These are phyloP conservation scores for Falco peregrinus DNA, from an alignment of 2,797 vertebrate species.

Conservation along the genomic window DNA sequence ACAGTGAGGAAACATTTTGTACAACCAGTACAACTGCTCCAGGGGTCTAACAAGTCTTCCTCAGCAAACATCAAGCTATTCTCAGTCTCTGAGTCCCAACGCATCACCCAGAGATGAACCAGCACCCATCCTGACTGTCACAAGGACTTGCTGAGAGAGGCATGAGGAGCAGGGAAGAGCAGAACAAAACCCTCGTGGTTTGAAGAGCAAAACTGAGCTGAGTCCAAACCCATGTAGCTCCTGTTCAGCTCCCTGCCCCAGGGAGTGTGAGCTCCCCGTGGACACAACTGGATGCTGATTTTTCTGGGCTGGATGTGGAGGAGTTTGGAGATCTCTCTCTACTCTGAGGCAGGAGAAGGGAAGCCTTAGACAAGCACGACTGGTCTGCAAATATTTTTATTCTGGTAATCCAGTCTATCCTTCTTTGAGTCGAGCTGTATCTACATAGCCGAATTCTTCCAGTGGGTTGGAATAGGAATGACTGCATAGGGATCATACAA, in stretches of 20 bases:
- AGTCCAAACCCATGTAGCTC: rapidly evolving
- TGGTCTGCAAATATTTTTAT: neutral
- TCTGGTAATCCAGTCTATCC: neutral
- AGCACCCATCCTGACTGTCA: neutral
- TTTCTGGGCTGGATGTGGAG: neutral
- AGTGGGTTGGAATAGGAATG: neutral
- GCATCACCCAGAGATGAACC: neutral
- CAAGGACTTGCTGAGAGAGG: neutral
- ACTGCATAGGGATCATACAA: neutral
- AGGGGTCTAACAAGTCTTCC: neutral
- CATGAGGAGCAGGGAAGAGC: neutral
- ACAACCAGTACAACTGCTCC: neutral
- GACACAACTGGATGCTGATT: neutral
- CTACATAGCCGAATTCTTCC: neutral
- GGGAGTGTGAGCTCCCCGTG: neutral
- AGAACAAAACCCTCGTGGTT: neutral
- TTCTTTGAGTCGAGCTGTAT: neutral
- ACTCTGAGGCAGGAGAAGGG: neutral
- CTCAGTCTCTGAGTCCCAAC: neutral
- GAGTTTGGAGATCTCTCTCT: neutral
- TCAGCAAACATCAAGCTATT: conserved; percentile 7
- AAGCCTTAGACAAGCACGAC: neutral
- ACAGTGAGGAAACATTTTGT: neutral
- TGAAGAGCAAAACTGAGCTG: neutral
- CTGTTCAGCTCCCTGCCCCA: neutral